These are phyloP conservation scores for Cheiracanthium punctorium DNA, from an alignment of 2,888 invertebrate species.

Conservation along the genomic window DNA sequence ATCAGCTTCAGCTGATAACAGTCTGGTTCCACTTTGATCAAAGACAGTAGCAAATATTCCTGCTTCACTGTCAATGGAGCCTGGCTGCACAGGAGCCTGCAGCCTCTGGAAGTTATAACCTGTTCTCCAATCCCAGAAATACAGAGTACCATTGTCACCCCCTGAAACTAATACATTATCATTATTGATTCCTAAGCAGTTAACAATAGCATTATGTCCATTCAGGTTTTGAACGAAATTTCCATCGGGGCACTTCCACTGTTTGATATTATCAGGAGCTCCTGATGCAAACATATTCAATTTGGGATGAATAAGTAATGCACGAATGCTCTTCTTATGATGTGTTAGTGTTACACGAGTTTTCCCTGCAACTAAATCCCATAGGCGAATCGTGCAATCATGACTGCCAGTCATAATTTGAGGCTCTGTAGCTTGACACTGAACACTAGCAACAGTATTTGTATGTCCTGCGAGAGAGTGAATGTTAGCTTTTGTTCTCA, in stretches of 20 bases:
- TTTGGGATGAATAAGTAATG: slow-evolving; percentile 79
- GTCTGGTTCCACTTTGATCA: slow-evolving; percentile 94
- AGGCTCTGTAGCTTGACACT: slow-evolving; percentile 94
- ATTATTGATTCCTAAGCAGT: slow-evolving; percentile 94
- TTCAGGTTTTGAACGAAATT: slow-evolving; percentile 97
- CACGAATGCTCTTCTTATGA: slow-evolving; percentile 92
- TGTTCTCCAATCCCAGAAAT: slow-evolving; percentile 99
- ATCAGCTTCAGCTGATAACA: slow-evolving; percentile 98
- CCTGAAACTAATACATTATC: slow-evolving; percentile 98
- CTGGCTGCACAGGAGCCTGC: slow-evolving; percentile 95
- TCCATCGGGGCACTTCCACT: slow-evolving; percentile 99
- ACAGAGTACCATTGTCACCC: slow-evolving; percentile 97
- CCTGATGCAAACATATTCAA: slow-evolving; percentile 97
- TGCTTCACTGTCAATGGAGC: slow-evolving; percentile 99
- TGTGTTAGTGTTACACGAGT: slow-evolving; percentile 96
- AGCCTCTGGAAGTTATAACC: slow-evolving; percentile 97
- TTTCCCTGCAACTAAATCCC: slow-evolving; percentile 98
- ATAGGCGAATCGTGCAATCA: slow-evolving; percentile 96
- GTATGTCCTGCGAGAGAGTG: slow-evolving; percentile 97
- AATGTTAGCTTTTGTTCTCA: slow-evolving; percentile 98
- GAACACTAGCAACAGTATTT: slow-evolving; percentile 96
- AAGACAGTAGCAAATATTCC: slow-evolving; percentile 97
- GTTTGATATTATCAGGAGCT: slow-evolving; percentile 98
- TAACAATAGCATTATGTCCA: slow-evolving; percentile 97
- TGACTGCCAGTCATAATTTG: slow-evolving; percentile 82